Percentiles rank a stretch among this genome's conserved stretches.
Conservation (phyloP, 2,888 invertebrate species). For the Caprella mutica region DNA sequence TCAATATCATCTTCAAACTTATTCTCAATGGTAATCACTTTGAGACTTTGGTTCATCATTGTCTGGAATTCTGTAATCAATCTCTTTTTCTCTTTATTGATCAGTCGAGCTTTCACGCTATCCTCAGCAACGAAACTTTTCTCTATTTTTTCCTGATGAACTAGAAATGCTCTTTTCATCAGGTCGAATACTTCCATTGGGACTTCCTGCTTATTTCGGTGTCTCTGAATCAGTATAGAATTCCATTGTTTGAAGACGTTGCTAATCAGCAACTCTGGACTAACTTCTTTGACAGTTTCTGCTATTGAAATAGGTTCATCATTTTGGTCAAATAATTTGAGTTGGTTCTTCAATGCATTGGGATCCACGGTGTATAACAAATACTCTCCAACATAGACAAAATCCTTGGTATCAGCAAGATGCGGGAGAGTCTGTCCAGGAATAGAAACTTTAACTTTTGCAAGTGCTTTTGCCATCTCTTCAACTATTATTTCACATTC, state of each 20-base stretch:
- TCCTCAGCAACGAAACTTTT: neutral
- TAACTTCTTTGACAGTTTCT: neutral
- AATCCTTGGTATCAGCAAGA: neutral
- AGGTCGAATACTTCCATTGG: neutral
- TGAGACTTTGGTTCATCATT: constrained; percentile 6
- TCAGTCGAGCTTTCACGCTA: neutral
- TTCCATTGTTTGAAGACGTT: constrained; percentile 20
- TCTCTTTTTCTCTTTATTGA: neutral
- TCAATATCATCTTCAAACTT: constrained; percentile 7
- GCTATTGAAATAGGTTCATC: neutral
- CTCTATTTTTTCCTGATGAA: neutral
- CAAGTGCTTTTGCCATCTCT: neutral
- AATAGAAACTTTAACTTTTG: constrained; percentile 1
- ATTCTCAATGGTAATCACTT: constrained; percentile 3
- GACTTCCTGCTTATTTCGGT: neutral
- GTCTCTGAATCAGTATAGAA: constrained; percentile 3
- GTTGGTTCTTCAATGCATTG: neutral
- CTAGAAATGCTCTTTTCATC: neutral
- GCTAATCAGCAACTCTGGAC: neutral
- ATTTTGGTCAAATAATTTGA: neutral
- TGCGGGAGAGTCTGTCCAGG: neutral
- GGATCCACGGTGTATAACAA: constrained; percentile 12
- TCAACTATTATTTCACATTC: neutral
- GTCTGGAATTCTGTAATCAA: constrained; percentile 3
- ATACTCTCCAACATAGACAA: constrained; percentile 9